These are phyloP conservation scores for Poicephalus gulielmi DNA, from an alignment of 2,113 vertebrate species.

Conservation along the genomic window DNA sequence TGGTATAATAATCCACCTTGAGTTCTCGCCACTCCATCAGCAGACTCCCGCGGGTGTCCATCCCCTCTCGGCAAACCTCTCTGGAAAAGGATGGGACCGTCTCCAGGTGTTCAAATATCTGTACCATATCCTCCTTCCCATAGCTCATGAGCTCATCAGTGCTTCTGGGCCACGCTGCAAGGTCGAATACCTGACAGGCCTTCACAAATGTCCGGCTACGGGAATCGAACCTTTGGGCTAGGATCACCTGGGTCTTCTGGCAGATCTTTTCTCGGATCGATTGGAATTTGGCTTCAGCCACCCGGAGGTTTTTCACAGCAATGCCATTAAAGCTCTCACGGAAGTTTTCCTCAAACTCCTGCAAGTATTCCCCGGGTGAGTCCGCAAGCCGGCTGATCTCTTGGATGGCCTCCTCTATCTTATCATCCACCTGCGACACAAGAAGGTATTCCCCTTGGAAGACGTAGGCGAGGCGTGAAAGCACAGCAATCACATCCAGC, in stretches of 20 bases:
- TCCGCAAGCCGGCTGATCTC: conserved; percentile 91
- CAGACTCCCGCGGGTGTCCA: conserved; percentile 80
- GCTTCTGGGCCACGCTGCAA: conserved; percentile 86
- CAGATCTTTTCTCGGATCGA: conserved; percentile 97
- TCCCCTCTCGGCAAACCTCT: conserved; percentile 78
- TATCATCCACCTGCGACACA: conserved; percentile 89
- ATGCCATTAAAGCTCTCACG: conserved; percentile 94
- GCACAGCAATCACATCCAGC: conserved; percentile 89
- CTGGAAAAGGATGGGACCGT: conserved; percentile 78
- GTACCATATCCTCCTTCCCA: conserved; percentile 90
- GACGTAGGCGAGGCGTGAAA: conserved; percentile 89
- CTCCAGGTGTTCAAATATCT: conserved; percentile 89
- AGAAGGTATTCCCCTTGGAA: conserved; percentile 93
- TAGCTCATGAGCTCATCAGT: conserved; percentile 87
- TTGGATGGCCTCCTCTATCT: conserved; percentile 91
- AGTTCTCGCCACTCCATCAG: conserved; percentile 92
- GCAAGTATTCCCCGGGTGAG: conserved; percentile 91
- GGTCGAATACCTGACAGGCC: conserved; percentile 91
- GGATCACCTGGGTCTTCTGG: conserved; percentile 88
- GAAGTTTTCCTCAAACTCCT: conserved; percentile 96
- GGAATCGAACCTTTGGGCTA: conserved; percentile 88
- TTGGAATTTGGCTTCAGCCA: conserved; percentile 97
- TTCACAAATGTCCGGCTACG: conserved; percentile 87
- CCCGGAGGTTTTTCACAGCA: conserved; percentile 90
- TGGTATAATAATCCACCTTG: conserved; percentile 91